These are phyloP conservation scores for Enteromius mattozi DNA, from an alignment of 2,797 vertebrate species.

Conservation along the genomic window DNA sequence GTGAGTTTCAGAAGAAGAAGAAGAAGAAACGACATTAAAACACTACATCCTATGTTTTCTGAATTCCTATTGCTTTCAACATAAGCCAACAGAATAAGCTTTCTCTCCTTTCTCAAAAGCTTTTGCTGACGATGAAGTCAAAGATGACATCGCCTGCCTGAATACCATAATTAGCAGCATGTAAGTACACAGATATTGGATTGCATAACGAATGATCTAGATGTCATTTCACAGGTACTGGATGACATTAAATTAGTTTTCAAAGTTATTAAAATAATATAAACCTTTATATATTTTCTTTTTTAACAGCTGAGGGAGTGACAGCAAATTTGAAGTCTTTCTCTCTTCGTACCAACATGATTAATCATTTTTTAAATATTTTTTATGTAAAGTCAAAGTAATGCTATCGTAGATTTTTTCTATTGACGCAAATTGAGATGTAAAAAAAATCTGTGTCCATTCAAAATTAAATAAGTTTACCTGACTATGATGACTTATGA, in stretches of 20 bases:
- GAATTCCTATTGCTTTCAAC: not conserved
- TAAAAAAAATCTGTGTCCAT: not conserved
- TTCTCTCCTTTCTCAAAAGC: conserved; percentile 44
- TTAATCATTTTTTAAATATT: not conserved
- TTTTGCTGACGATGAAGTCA: conserved; percentile 65
- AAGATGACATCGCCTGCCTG: conserved; percentile 19
- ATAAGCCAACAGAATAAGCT: not conserved
- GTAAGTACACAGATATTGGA: not conserved
- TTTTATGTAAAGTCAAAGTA: not conserved
- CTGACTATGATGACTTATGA: not conserved
- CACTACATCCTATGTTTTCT: not conserved
- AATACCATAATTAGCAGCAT: not conserved
- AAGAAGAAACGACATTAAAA: too few relatives aligned
- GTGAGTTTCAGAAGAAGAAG: conserved; percentile 19
- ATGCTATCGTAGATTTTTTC: not conserved
- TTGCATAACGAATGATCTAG: not conserved
- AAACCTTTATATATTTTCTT: not conserved
- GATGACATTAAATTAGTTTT: not conserved
- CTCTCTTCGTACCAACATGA: too few relatives aligned
- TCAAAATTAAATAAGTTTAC: too few relatives aligned
- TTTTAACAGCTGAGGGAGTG: too few relatives aligned
- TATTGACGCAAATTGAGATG: not conserved
- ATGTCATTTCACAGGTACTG: not conserved
- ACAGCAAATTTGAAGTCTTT: too few relatives aligned
- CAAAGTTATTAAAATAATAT: too few relatives aligned